Evolutionary conservation across 2,888 invertebrate species (phyloP).

Genomic region (Blera fallax): DNA sequence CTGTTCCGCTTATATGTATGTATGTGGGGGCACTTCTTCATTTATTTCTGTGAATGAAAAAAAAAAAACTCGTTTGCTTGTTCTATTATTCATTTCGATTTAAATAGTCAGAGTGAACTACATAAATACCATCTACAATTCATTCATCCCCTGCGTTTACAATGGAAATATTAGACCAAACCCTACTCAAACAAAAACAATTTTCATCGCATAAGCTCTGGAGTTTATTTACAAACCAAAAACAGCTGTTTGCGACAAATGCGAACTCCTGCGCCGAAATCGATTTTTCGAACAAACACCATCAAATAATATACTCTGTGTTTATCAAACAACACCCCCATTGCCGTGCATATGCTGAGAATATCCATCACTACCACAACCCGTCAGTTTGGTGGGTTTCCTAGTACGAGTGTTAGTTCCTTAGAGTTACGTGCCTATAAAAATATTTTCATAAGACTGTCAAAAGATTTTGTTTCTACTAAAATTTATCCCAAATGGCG

Average conservation of each 20-base stretch:
- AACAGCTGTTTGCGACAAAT: constrained; percentile 73
- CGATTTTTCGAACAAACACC: constrained; percentile 71
- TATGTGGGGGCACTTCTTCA: no score
- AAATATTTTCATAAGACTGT: constrained; percentile 21
- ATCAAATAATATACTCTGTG: constrained; percentile 24
- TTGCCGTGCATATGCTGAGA: constrained; percentile 9
- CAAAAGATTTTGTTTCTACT: constrained; percentile 8
- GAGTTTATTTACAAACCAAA: constrained; percentile 67
- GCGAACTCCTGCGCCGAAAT: constrained; percentile 75
- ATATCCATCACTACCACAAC: constrained; percentile 1
- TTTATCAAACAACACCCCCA: constrained; percentile 12
- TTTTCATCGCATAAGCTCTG: constrained; percentile 34
- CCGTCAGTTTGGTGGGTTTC: constrained; percentile 47
- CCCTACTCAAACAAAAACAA: constrained; percentile 13
- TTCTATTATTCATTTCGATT: not conserved
- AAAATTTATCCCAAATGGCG: not conserved
- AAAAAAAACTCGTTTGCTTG: no score
- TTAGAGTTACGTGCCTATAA: constrained; percentile 1
- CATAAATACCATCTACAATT: constrained; percentile 25
- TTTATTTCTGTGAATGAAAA: no score
- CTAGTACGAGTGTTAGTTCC: constrained; percentile 7
- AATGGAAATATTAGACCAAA: not conserved
- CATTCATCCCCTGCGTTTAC: constrained; percentile 15
- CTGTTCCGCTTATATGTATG: no score
- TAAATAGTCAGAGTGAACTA: not conserved